Percentiles rank a stretch among this genome's conserved stretches.
Evolutionary conservation across 2,113 vertebrate species (phyloP).

Genomic region (Chaetura pelagica): DNA sequence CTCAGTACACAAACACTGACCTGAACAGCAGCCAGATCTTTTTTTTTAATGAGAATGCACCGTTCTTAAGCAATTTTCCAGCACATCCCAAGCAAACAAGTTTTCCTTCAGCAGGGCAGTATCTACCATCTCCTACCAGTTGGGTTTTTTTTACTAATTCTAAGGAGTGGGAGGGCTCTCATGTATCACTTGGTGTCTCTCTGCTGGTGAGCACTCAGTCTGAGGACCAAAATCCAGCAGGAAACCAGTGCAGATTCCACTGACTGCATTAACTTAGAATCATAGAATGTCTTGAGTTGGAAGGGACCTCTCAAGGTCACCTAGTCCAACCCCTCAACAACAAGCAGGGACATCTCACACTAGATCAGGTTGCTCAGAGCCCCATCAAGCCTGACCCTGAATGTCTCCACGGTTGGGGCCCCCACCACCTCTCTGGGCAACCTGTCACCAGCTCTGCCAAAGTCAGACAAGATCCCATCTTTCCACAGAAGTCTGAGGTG

Average conservation of each 20-base stretch:
- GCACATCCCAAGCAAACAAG: constrained; percentile 1
- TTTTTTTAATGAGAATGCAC: constrained; percentile 34
- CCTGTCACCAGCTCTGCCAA: not conserved
- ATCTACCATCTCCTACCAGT: not conserved
- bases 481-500: not conserved
- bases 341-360: too few relatives aligned
- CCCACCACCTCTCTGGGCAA: too few relatives aligned
- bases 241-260: not conserved
- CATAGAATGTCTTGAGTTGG: too few relatives aligned
- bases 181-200: not conserved
- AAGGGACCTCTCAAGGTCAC: too few relatives aligned
- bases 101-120: not conserved
- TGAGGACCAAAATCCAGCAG: not conserved
- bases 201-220: not conserved
- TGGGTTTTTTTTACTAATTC: not conserved
- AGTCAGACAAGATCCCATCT: not conserved
- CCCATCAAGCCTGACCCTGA: too few relatives aligned
- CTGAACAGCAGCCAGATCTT: constrained; percentile 34
- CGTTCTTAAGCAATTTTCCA: constrained; percentile 60
- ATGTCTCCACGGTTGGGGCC: too few relatives aligned
- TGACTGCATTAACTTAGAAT: not conserved
- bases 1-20: not conserved
- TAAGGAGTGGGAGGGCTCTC: not conserved
- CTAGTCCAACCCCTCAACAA: too few relatives aligned
- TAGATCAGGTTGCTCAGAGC: too few relatives aligned